These are phyloP conservation scores for Leptopilina boulardi DNA, from an alignment of 1,140 invertebrate species.

Conservation along the genomic window DNA sequence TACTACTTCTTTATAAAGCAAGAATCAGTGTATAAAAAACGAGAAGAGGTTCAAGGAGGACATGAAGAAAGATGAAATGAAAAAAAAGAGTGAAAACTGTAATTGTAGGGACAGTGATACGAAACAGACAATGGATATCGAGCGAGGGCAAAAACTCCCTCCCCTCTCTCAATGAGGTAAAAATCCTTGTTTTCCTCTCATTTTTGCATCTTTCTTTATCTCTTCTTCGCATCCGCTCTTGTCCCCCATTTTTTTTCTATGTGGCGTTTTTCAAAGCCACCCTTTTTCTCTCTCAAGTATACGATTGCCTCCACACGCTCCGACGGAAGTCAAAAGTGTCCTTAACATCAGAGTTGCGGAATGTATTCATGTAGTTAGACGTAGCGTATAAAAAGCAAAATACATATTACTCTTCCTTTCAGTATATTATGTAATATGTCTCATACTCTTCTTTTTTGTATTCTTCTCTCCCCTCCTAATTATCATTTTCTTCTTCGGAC, in stretches of 20 bases:
- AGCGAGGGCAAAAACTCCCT: conserved; percentile 5
- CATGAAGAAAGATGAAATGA: neutral
- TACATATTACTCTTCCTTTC: conserved; percentile 15
- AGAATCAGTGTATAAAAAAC: neutral
- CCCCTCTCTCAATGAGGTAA: neutral
- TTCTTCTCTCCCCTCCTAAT: neutral
- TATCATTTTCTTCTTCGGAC: neutral
- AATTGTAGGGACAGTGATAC: neutral
- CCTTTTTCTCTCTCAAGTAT: neutral
- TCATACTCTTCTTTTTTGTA: neutral
- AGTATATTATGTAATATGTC: neutral
- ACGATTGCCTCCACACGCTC: conserved; percentile 23
- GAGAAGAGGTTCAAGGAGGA: neutral
- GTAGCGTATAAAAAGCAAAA: neutral
- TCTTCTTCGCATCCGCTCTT: neutral
- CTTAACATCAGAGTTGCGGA: conserved; percentile 5
- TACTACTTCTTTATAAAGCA: too few relatives aligned
- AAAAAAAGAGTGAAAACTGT: conserved; percentile 14
- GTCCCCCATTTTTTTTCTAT: neutral
- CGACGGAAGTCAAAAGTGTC: conserved; percentile 17
- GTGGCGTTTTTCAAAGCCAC: neutral
- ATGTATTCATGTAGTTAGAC: conserved; percentile 15
- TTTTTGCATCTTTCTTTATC: neutral
- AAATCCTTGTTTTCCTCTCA: neutral
- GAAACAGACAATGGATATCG: conserved; percentile 18